These are phyloP conservation scores for Momotus momota DNA, from an alignment of 2,797 vertebrate species.

Conservation along the genomic window DNA sequence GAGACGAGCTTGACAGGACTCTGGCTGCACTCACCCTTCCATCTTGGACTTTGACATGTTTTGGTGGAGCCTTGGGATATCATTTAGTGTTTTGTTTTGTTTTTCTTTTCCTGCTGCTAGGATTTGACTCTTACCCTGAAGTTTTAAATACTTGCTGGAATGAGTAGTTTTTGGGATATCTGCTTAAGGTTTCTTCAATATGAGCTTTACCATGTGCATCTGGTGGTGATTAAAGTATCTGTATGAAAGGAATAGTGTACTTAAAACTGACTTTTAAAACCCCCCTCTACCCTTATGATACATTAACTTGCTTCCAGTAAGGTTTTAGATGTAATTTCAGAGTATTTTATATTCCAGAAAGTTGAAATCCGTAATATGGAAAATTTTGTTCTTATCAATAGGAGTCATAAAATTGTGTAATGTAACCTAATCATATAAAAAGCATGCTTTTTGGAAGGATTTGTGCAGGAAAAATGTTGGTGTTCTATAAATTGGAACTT, in stretches of 20 bases:
- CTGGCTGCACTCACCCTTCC: neutral
- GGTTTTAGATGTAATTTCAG: conserved; percentile 33
- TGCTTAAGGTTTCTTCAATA: neutral
- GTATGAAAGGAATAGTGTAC: conserved; percentile 45
- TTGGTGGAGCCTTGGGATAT: neutral
- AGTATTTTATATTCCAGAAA: conserved; percentile 20
- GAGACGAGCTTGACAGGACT: neutral
- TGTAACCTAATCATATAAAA: neutral
- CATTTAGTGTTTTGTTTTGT: neutral
- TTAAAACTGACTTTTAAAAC: conserved; percentile 43
- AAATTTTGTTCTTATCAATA: conserved; percentile 3
- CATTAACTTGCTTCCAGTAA: conserved; percentile 46
- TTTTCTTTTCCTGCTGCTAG: neutral
- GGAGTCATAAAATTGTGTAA: neutral
- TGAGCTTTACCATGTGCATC: conserved; percentile 30
- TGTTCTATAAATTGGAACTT: neutral
- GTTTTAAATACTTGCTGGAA: neutral
- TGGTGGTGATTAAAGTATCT: conserved; percentile 58
- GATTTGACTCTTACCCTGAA: conserved; percentile 8
- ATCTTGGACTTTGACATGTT: neutral
- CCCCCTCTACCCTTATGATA: neutral
- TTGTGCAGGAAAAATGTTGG: neutral
- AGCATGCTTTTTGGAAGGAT: neutral
- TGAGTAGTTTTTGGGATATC: conserved; percentile 11
- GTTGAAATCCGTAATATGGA: conserved; percentile 7